Conservation (phyloP, 2,113 vertebrate species). For the Xiphorhynchus elegans region DNA sequence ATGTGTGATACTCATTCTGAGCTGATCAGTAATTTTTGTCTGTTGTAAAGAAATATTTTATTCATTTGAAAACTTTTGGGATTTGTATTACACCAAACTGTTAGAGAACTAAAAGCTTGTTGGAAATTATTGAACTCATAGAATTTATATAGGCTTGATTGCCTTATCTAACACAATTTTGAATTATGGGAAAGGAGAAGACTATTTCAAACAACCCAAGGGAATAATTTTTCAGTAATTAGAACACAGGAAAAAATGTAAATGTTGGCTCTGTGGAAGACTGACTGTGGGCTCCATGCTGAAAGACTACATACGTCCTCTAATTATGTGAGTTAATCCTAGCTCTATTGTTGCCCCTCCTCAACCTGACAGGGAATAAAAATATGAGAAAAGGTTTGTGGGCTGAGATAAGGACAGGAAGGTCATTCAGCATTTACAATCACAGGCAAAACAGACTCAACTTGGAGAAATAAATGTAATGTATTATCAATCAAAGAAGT, state of each 20-base stretch:
- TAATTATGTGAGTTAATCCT: background rate
- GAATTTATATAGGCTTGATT: background rate
- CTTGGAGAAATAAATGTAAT: background rate
- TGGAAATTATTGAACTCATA: background rate
- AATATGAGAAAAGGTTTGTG: background rate
- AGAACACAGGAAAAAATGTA: background rate
- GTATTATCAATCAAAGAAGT: background rate
- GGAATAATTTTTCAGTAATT: background rate
- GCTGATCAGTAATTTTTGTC: constrained; percentile 1
- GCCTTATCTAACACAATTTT: background rate
- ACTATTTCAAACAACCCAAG: background rate
- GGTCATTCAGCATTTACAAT: background rate
- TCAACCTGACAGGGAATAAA: background rate
- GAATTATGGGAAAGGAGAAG: background rate
- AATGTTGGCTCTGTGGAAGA: background rate
- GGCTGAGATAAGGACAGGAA: background rate
- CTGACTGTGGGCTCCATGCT: background rate
- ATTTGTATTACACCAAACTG: background rate
- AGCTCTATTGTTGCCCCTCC: background rate
- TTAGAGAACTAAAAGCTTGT: background rate
- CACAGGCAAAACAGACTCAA: background rate
- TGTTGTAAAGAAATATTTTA: background rate
- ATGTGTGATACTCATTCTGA: background rate
- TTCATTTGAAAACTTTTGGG: background rate
- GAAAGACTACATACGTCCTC: background rate